Base-by-base conservation (phyloP, 64 coral and sea anemone genomes). In the Pachyseris speciosa region DNA sequence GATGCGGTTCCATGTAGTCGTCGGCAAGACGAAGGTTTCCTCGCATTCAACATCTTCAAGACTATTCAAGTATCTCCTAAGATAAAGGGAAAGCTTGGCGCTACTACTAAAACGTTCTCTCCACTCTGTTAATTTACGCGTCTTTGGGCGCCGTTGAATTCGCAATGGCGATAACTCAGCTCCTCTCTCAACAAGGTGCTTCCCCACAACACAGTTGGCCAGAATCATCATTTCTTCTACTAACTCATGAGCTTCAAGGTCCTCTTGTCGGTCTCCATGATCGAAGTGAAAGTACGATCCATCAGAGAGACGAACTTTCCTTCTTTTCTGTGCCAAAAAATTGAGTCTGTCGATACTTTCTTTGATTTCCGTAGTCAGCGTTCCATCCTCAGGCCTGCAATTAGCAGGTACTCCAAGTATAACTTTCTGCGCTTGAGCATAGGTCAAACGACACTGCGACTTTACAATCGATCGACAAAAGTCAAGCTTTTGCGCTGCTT, bases 181-280 rank as follows among this genome's bases (percentile, higher is more conserved):
- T 67, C 58, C 44, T 12, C 26, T 44, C 27, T 51, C 30, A 10
- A 47, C 32, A 19, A 93, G 91, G 47, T 43, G 33, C 25, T 17
- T 80, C 0, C 72, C 91, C 0, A 93, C 91, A 8, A 37, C 57
- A 57, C 9, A 60, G 37, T 93, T 93, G 7, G 91, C 61, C 25
- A 93, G 52, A 44, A 93, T 93, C 91, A 93, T 93, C 84, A 93
- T 93, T 93, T 93, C 91, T 71, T 93, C 91, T 0, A 93, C 91
- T 33, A 93, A 20, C 17, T 69, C 71, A 7, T 72, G 61, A 58
- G 91, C 91, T 40, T 93, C 91, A 34, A 73, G 24, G 60, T 74
- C 74, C 19, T 69, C 37, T 3, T 79, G 67, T 79, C 34, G 45
- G 11, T 87, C 74, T 70, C 60, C 1, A 69, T 80, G 26, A 1